phyloP scores from a whole-genome alignment of 2,113 vertebrate genomes.

The Hipposideros armiger region DNA sequence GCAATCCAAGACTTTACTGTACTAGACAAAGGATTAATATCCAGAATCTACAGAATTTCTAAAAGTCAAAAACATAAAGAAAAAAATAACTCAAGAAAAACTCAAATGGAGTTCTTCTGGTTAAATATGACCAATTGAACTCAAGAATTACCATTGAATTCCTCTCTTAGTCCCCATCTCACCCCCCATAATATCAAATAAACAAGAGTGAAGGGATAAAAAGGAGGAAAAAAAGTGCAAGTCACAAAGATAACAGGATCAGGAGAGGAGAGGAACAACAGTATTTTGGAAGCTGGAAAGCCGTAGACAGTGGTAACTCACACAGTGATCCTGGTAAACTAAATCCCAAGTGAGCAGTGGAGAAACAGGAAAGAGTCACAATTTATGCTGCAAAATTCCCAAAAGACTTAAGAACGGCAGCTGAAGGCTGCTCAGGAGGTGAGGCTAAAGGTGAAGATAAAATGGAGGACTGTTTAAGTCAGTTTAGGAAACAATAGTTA shows the following conservation, averaged over 20 bases:
- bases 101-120: background rate
- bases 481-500: background rate
- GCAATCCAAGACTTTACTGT: no score
- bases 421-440: background rate
- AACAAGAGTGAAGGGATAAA: background rate
- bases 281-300: background rate
- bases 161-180: background rate
- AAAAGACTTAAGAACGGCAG: background rate
- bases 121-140: background rate
- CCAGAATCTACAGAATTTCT: background rate
- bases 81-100: background rate
- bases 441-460: background rate
- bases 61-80: conserved; percentile 22
- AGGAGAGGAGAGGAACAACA: background rate
- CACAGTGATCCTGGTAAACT: background rate
- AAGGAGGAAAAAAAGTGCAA: background rate
- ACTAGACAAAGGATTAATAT: background rate
- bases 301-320: background rate
- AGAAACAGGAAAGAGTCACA: background rate
- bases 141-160: background rate
- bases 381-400: background rate
- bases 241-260: background rate
- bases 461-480: background rate
- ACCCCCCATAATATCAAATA: background rate
- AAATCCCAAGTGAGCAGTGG: background rate